Conservation (phyloP, 2,113 vertebrate genomes). For the Bos javanicus region DNA sequence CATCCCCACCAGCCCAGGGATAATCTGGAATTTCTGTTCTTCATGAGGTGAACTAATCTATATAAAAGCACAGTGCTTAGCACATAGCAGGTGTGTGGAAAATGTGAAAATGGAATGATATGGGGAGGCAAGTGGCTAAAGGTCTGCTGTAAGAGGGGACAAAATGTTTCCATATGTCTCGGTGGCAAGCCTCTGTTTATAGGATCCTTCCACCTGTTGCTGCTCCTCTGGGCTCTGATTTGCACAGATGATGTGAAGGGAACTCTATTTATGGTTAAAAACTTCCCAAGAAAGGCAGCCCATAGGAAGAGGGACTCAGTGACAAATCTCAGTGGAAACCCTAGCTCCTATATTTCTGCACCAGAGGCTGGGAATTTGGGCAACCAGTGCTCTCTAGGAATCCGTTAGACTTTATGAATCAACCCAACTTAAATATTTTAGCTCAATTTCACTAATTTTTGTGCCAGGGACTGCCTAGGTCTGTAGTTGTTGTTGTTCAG, state of each 20-base stretch:
- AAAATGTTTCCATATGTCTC: constrained; percentile 18
- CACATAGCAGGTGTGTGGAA: constrained; percentile 15
- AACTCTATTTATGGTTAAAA: background rate
- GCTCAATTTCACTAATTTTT: background rate
- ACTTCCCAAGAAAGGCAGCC: background rate
- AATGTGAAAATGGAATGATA: constrained; percentile 27
- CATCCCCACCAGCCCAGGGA: background rate
- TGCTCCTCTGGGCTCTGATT: background rate
- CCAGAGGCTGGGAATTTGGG: background rate
- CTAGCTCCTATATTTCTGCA: background rate
- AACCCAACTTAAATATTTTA: background rate
- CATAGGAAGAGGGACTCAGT: background rate
- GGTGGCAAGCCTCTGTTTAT: background rate
- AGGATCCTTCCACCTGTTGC: background rate
- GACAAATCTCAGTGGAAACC: background rate
- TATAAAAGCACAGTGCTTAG: constrained; percentile 31
- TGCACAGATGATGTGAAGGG: background rate
- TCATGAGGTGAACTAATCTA: background rate
- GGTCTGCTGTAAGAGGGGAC: background rate
- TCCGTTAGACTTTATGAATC: background rate
- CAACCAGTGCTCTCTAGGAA: background rate
- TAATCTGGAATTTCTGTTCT: constrained; percentile 49
- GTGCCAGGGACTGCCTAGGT: background rate
- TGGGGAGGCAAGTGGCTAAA: background rate
- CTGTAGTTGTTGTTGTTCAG: background rate